A percentile compares a stretch with the other conserved stretches of the same genome.
phyloP scores from a whole-genome alignment of 2,888 invertebrate genomes.

The Drosophila falleni region DNA sequence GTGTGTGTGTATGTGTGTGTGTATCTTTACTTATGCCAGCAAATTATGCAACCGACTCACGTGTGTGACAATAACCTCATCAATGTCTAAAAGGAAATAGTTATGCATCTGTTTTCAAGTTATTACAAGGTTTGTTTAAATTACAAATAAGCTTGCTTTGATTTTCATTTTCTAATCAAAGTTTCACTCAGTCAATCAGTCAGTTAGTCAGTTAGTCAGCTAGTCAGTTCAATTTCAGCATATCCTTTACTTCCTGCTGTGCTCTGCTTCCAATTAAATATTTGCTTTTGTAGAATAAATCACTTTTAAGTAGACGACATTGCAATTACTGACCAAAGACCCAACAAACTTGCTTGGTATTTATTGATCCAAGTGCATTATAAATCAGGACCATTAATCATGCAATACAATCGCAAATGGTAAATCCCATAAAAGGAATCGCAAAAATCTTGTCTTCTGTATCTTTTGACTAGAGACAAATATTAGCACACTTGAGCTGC shows the following conservation, averaged over 20 bases:
- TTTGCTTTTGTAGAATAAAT: constrained; percentile 53
- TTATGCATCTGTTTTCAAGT: constrained; percentile 33
- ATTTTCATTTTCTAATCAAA: constrained; percentile 56
- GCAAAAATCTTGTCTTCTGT: constrained; percentile 35
- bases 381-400: constrained; percentile 67
- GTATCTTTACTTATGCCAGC: constrained; percentile 48
- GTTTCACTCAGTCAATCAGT: constrained; percentile 30
- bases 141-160: constrained; percentile 55
- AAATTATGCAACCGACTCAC: constrained; percentile 54
- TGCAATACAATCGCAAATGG: constrained; percentile 38
- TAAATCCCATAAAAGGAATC: constrained; percentile 43
- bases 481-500: constrained; percentile 63
- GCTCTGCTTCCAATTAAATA: constrained; percentile 64
- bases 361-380: constrained; percentile 50
- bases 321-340: constrained; percentile 24
- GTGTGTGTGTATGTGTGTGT: constrained; percentile 26
- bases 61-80: constrained; percentile 67
- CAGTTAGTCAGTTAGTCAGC: constrained; percentile 8
- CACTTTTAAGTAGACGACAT: constrained; percentile 28
- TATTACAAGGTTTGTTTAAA: constrained; percentile 53
- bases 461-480: constrained; percentile 42
- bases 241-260: constrained; percentile 24
- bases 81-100: constrained; percentile 44
- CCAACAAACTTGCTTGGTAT: constrained; percentile 26
- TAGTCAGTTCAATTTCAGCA: constrained; percentile 50